A percentile compares a stretch with the other conserved stretches of the same genome.
Evolutionary conservation across 2,113 vertebrate species (phyloP).

Genomic region (Rutilus rutilus): DNA sequence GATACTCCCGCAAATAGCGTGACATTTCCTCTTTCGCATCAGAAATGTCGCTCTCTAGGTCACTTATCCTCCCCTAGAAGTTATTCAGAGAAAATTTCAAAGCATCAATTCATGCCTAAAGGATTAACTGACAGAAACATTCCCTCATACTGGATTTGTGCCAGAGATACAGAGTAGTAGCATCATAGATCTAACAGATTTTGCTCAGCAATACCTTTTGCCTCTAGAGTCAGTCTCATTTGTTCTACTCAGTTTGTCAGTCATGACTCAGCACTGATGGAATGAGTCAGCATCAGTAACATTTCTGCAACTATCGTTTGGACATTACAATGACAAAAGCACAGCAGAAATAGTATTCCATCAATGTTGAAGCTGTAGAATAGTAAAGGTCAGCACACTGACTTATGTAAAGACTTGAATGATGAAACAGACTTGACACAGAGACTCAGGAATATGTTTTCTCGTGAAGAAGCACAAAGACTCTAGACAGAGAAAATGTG

Average conservation of each 20-base stretch:
- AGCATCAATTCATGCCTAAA: background rate
- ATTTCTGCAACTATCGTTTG: slow-evolving; percentile 6
- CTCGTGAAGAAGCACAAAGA: background rate
- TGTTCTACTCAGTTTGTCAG: slow-evolving; percentile 16
- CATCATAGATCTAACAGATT: background rate
- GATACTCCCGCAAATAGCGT: slow-evolving; percentile 91
- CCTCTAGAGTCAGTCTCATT: background rate
- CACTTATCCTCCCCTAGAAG: slow-evolving; percentile 76
- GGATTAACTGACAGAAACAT: background rate
- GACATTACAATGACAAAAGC: background rate
- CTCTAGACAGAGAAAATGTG: background rate
- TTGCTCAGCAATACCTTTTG: background rate
- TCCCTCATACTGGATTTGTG: background rate
- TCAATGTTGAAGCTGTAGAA: background rate
- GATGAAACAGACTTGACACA: too few species aligned
- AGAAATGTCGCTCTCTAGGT: slow-evolving; percentile 78
- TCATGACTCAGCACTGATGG: slow-evolving; percentile 20
- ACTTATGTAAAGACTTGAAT: too few species aligned
- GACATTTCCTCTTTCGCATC: slow-evolving; percentile 89
- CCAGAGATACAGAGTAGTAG: slow-evolving; percentile 7
- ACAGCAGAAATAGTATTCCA: background rate
- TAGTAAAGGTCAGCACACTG: background rate
- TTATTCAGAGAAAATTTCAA: background rate
- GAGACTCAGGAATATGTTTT: too few species aligned
- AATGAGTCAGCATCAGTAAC: slow-evolving; percentile 33